A percentile compares a stretch with the other conserved stretches of the same genome.
Evolutionary conservation across 2,113 vertebrate genomes (phyloP).

Genomic region (Bombycilla garrulus): DNA sequence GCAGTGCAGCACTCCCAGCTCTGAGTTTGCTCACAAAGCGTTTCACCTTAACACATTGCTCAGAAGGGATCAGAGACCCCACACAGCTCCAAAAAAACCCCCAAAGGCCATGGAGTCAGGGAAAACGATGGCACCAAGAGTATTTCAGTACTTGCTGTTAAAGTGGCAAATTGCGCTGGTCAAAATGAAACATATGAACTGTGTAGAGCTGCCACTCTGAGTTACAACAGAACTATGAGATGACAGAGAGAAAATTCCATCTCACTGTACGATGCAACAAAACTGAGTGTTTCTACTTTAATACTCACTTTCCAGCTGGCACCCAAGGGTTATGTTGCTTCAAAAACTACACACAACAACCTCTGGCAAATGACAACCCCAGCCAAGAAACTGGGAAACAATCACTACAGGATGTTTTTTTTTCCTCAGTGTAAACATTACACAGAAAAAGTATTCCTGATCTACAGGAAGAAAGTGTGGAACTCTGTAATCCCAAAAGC

Average conservation of each 20-base stretch:
- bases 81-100: neutral
- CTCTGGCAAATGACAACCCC: neutral
- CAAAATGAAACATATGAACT: neutral
- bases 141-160: neutral
- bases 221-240: neutral
- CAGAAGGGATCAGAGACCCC: slow-evolving; percentile 33
- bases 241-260: neutral
- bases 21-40: neutral
- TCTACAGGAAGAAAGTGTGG: neutral
- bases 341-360: neutral
- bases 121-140: neutral
- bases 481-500: neutral
- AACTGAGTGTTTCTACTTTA: neutral
- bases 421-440: neutral
- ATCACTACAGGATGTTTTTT: slow-evolving; percentile 15
- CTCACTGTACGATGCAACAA: neutral
- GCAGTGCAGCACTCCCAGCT: neutral
- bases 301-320: neutral
- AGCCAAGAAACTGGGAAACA: neutral
- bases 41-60: neutral
- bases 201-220: neutral
- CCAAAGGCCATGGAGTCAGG: neutral
- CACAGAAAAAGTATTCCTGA: neutral
- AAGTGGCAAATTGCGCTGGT: neutral
- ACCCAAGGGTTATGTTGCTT: neutral